Percentiles rank a stretch among this genome's conserved stretches.
phyloP scores from a whole-genome alignment of 37 sponge, comb jelly and placozoan genomes.

The Theonella swinhoei region DNA sequence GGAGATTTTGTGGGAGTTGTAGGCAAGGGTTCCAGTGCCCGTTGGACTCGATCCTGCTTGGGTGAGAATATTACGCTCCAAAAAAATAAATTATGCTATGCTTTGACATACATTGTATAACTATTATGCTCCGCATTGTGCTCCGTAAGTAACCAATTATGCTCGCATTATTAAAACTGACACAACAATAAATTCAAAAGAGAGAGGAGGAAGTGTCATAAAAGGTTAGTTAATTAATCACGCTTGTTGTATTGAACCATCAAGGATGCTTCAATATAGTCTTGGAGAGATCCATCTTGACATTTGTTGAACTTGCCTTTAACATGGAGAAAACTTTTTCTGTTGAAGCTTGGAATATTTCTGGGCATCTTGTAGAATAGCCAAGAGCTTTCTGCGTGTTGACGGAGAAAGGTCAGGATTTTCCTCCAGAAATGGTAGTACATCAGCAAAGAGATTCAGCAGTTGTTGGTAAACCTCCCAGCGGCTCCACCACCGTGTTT shows the following conservation, averaged over 20 bases:
- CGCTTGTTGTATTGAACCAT: background rate
- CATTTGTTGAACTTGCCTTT: background rate
- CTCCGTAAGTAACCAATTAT: no score
- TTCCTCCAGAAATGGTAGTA: background rate
- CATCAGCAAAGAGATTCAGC: background rate
- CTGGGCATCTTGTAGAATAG: background rate
- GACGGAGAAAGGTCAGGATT: background rate
- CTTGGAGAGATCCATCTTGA: background rate
- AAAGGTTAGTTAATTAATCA: background rate
- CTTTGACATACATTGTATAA: no score
- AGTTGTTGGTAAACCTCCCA: background rate
- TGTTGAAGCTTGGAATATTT: background rate
- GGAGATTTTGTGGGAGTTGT: no score
- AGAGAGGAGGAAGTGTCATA: background rate
- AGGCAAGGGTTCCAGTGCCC: no score
- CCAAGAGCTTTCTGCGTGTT: background rate
- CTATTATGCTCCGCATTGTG: no score
- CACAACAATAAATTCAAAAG: no score
- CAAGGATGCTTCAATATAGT: background rate
- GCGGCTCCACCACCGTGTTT: conserved; percentile 53
- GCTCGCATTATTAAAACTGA: no score
- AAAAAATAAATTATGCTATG: no score
- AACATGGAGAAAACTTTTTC: background rate
- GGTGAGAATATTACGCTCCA: no score
- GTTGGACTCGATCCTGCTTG: no score